phyloP scores from a whole-genome alignment of 2,888 invertebrate genomes.

The Yponomeuta cagnagella region DNA sequence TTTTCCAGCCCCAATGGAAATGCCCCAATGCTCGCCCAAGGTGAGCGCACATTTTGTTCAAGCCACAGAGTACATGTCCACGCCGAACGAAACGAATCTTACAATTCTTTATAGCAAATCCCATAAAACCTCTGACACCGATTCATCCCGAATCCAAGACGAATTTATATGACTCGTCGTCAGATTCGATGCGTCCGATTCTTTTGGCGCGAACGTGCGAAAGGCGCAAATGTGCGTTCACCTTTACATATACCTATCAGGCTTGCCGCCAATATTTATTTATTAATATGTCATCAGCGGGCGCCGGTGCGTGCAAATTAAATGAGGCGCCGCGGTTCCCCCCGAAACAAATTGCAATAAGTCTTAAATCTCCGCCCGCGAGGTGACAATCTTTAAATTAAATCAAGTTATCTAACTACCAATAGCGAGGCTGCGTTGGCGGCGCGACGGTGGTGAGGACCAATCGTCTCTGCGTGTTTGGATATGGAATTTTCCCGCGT shows the following conservation, averaged over 20 bases:
- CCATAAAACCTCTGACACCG: no score
- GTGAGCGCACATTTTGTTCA: no score
- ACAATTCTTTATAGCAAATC: no score
- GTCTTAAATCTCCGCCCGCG: slow-evolving; percentile 49
- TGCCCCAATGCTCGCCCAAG: no score
- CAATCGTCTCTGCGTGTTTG: slow-evolving; percentile 46
- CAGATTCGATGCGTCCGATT: no score
- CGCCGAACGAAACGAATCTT: no score
- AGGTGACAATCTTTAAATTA: slow-evolving; percentile 71
- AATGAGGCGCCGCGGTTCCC: slow-evolving; percentile 51
- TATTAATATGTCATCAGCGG: slow-evolving; percentile 46
- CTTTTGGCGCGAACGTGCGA: no score
- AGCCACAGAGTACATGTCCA: no score
- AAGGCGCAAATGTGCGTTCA: no score
- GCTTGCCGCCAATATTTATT: slow-evolving; percentile 22
- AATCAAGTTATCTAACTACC: slow-evolving; percentile 57
- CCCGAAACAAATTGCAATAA: slow-evolving; percentile 67
- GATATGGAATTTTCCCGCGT: slow-evolving; percentile 44
- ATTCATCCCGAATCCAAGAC: no score
- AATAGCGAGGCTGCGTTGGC: slow-evolving; percentile 40
- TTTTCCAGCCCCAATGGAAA: no score
- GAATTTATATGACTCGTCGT: no score
- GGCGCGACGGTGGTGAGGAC: slow-evolving; percentile 31
- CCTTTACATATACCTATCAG: neutral
- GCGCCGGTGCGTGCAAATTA: slow-evolving; percentile 47